A percentile compares a stretch with the other conserved stretches of the same genome.
These are phyloP conservation scores for Catagonus wagneri DNA, from an alignment of 2,113 vertebrate species.

Conservation along the genomic window DNA sequence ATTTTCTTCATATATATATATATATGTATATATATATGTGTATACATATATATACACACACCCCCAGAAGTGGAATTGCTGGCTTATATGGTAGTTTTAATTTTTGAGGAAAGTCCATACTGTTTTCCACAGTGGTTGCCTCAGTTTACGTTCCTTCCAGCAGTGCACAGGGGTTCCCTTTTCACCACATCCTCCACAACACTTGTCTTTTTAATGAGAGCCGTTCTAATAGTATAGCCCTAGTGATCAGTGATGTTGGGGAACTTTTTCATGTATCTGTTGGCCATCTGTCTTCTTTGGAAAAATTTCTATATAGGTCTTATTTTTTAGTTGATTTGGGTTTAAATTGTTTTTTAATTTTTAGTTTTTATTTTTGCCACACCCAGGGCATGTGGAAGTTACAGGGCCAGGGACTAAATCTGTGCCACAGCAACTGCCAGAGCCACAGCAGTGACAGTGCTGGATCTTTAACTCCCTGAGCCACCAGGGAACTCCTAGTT, in stretches of 20 bases:
- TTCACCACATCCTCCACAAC: not conserved
- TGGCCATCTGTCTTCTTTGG: not conserved
- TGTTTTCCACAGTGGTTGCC: not conserved
- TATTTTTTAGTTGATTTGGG: not conserved
- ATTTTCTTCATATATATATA: not conserved
- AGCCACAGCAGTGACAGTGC: too few relatives aligned
- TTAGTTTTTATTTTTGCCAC: too few relatives aligned
- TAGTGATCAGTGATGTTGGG: not conserved
- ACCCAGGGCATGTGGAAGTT: too few relatives aligned
- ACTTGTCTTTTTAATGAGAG: not conserved
- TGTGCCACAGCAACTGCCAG: too few relatives aligned
- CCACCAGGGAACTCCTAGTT: too few relatives aligned
- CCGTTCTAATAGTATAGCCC: not conserved
- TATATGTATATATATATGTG: too few relatives aligned
- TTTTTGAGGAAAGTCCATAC: not conserved
- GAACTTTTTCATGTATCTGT: not conserved
- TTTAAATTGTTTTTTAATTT: not conserved
- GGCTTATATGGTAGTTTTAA: not conserved
- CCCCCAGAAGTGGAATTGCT: not conserved
- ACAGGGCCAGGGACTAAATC: too few relatives aligned
- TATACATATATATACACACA: too few relatives aligned
- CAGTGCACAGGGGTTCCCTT: not conserved
- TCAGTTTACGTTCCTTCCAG: not conserved
- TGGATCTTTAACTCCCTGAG: too few relatives aligned
- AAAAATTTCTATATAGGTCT: not conserved